phyloP scores from a whole-genome alignment of 2,888 invertebrate species.

The Dynastes grantii region DNA sequence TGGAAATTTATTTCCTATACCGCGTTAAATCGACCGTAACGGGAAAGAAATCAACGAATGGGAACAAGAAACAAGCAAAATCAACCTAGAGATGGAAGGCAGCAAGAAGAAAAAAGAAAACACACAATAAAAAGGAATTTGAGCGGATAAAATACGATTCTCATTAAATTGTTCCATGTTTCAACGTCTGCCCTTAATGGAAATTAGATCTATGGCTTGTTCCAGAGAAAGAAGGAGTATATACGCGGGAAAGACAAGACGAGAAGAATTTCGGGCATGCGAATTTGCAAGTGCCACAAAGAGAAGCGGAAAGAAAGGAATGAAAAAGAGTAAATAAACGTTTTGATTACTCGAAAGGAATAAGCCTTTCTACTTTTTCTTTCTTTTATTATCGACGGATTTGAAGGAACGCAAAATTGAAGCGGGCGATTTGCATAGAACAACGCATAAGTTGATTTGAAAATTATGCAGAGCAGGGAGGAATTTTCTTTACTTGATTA shows the following conservation, averaged over 20 bases:
- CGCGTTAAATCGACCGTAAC: constrained; percentile 36
- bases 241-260: not conserved
- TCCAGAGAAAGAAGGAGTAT: not conserved
- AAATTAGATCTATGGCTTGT: constrained; percentile 39
- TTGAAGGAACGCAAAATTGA: not conserved
- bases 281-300: not conserved
- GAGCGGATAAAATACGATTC: constrained; percentile 37
- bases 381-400: too few relatives aligned
- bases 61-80: constrained; percentile 5
- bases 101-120: not conserved
- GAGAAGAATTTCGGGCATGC: not conserved
- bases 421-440: constrained; percentile 1
- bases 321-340: constrained; percentile 6
- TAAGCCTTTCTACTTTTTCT: not conserved
- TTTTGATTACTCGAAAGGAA: constrained; percentile 15
- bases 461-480: not conserved
- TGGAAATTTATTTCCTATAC: constrained; percentile 43
- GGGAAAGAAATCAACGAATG: not conserved
- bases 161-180: constrained; percentile 42
- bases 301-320: not conserved
- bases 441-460: constrained; percentile 13
- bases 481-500: constrained; percentile 4
- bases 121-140: constrained; percentile 39
- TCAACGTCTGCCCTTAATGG: constrained; percentile 43
- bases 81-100: not conserved